Evolutionary conservation across 2,113 vertebrate genomes (phyloP).

Genomic region (Tichodroma muraria): DNA sequence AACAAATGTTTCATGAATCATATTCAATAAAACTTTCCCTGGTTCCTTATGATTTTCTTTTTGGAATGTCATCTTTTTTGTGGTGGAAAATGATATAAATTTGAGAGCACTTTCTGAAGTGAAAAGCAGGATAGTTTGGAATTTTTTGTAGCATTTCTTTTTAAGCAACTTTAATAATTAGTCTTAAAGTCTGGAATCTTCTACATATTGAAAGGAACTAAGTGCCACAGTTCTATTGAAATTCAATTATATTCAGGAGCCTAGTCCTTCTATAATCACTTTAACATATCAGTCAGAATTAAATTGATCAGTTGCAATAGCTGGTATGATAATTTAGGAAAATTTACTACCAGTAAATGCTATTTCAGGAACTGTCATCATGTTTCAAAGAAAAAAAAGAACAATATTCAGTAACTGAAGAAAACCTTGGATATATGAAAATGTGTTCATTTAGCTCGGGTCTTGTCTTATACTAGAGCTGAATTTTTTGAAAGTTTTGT

Average conservation of each 20-base stretch:
- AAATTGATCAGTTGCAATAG: slow-evolving; percentile 35
- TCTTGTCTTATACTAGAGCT: not conserved
- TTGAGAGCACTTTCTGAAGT: not conserved
- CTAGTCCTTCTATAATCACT: slow-evolving; percentile 18
- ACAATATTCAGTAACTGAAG: not conserved
- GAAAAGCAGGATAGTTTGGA: not conserved
- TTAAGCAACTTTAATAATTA: not conserved
- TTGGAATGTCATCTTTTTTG: not conserved
- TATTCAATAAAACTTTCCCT: not conserved
- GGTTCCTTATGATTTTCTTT: not conserved
- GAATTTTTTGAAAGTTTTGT: not conserved
- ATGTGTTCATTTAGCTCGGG: not conserved
- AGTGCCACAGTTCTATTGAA: slow-evolving; percentile 11
- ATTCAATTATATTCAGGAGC: slow-evolving; percentile 17
- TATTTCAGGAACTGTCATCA: slow-evolving; percentile 36
- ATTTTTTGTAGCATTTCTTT: not conserved
- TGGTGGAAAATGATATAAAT: not conserved
- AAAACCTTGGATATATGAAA: not conserved
- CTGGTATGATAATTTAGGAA: slow-evolving; percentile 22
- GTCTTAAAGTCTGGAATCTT: slow-evolving; percentile 1
- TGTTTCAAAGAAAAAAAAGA: not conserved
- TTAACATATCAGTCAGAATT: slow-evolving; percentile 37
- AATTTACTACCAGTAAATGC: not conserved
- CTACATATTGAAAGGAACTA: not conserved
- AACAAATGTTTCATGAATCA: not conserved